Percentiles rank a stretch among this genome's conserved stretches.
Evolutionary conservation across 2,797 vertebrate genomes (phyloP).

Genomic region (Galaxias olidus): DNA sequence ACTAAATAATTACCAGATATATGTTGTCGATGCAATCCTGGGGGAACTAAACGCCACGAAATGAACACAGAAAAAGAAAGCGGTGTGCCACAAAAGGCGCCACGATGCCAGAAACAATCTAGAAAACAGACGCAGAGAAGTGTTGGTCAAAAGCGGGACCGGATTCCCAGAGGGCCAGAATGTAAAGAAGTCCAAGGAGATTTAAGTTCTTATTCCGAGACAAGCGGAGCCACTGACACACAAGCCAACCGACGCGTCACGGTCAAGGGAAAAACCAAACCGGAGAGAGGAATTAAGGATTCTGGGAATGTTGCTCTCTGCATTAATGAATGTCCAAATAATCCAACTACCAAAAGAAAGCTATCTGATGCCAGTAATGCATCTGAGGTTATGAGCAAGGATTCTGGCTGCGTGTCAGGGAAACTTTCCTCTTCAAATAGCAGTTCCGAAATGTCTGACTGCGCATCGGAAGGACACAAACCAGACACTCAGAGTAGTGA

Average conservation of each 20-base stretch:
- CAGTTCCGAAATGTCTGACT: slow-evolving; percentile 83
- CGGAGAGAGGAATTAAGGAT: slow-evolving; percentile 52
- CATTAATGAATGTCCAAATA: slow-evolving; percentile 44
- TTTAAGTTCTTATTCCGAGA: slow-evolving; percentile 59
- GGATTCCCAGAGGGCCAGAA: slow-evolving; percentile 66
- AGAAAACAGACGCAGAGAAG: slow-evolving; percentile 44
- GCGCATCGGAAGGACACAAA: slow-evolving; percentile 74
- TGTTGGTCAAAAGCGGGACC: slow-evolving; percentile 75
- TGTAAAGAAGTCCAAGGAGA: slow-evolving; percentile 71
- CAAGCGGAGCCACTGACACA: slow-evolving; percentile 51
- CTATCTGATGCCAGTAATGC: slow-evolving; percentile 68
- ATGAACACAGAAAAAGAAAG: slow-evolving; percentile 66
- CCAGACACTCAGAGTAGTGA: slow-evolving; percentile 76
- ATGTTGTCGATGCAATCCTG: background rate
- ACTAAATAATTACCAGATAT: background rate
- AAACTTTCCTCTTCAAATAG: slow-evolving; percentile 82
- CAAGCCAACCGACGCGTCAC: slow-evolving; percentile 29
- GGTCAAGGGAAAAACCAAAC: slow-evolving; percentile 53
- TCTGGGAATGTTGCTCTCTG: slow-evolving; percentile 47
- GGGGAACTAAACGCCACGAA: slow-evolving; percentile 12
- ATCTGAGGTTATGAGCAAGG: slow-evolving; percentile 71
- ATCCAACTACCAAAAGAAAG: slow-evolving; percentile 69
- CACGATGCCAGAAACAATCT: slow-evolving; percentile 51
- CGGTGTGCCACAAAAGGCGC: slow-evolving; percentile 41
- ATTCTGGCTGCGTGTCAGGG: slow-evolving; percentile 68